Base-by-base conservation (phyloP, 2,113 vertebrate genomes). In the Hyla sarda region DNA sequence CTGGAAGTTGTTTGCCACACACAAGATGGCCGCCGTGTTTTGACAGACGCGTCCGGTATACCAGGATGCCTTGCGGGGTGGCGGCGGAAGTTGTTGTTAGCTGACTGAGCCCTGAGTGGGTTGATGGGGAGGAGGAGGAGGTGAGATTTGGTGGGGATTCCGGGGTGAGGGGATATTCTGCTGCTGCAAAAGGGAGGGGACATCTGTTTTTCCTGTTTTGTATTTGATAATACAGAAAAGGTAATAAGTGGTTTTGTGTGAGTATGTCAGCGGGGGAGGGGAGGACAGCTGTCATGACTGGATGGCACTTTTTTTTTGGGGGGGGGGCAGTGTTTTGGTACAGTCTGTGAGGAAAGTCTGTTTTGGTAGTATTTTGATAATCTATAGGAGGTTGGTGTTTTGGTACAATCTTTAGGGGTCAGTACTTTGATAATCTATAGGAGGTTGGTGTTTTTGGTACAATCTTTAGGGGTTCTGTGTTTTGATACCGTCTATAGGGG, bases 11-110 rank as follows among this genome's bases (percentile, higher is more conserved):
- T 2, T 37, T 65, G 85, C 85, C 85, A 87, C 77, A 62, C 52
- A 30, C 34, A 87, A 87, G 50, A 54, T 71, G 87, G n/a, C 19
- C 56, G 65, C 47, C 82, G 6, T 73, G 65, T 16, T 2, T 19
- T 19, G 41, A n/a, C 50, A 47, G 85, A 80, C 12, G 17, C 23
- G 41, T 3, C 0, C 5, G 32, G 0, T 6, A 7, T 5, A 60
- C 13, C 0, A 67, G 0, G 37, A 58, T 74, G 69, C 67, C 1
- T 17, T 62, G 67, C 50, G n/a, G 0, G n/a, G 12, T 14, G 7
- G 1, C 14, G 34, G 30, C 77, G 76, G 67, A 87, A 72, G 67
- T 75, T 25, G n/a, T 41, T 60, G 83, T 69, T 79, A 28, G 37
- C 72, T 13, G 32, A 45, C n/a, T 19, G 34, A 32, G 54, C 25